A percentile compares a stretch with the other conserved stretches of the same genome.
These are phyloP conservation scores for Latrodectus hesperus DNA, from an alignment of 2,888 invertebrate species.

Conservation along the genomic window DNA sequence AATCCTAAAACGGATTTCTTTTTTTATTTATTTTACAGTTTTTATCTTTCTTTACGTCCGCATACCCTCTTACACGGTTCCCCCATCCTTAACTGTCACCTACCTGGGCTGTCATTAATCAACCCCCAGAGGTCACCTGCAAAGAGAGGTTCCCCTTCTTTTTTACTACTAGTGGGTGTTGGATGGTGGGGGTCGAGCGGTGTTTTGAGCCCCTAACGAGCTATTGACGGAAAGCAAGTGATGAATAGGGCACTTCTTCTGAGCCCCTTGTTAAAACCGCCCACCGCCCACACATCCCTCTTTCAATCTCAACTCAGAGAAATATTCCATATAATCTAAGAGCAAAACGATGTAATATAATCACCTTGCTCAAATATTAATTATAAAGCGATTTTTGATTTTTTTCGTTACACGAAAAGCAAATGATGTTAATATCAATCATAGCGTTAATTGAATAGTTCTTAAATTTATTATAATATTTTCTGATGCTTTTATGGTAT, in stretches of 20 bases:
- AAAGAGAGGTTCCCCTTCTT: not conserved
- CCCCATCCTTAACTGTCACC: conserved; percentile 29
- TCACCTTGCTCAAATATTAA: too few relatives aligned
- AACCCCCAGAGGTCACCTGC: conserved; percentile 50
- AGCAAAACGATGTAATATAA: too few relatives aligned
- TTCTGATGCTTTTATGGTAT: too few relatives aligned
- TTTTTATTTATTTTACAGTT: not conserved
- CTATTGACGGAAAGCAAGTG: conserved; percentile 52
- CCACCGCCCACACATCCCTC: not conserved
- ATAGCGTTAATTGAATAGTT: too few relatives aligned
- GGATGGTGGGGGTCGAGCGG: not conserved
- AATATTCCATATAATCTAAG: too few relatives aligned
- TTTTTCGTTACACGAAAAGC: too few relatives aligned
- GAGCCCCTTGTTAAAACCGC: conserved; percentile 1
- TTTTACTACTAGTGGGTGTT: not conserved
- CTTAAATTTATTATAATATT: too few relatives aligned
- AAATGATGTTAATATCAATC: too few relatives aligned
- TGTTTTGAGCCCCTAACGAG: conserved; percentile 46
- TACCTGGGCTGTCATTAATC: conserved; percentile 40
- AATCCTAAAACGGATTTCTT: not conserved
- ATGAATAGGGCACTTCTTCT: conserved; percentile 33
- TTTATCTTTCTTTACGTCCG: not conserved
- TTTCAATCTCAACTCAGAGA: too few relatives aligned
- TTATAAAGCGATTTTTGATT: too few relatives aligned
- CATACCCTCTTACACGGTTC: not conserved